A percentile compares a stretch with the other conserved stretches of the same genome.
phyloP scores from a whole-genome alignment of 2,113 vertebrate species.

The Leptocoma aspasia region DNA sequence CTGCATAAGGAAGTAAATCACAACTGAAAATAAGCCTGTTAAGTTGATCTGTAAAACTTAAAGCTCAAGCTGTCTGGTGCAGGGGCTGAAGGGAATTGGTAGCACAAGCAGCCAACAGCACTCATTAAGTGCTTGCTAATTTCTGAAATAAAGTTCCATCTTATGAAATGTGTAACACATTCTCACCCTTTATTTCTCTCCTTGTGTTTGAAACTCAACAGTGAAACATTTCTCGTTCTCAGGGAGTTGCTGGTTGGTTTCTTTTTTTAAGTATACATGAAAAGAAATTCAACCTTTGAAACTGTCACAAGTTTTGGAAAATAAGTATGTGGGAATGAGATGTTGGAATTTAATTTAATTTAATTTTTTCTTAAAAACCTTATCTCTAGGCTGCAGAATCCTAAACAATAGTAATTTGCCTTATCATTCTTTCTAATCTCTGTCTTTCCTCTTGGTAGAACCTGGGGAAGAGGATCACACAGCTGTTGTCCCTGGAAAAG shows the following conservation, averaged over 20 bases:
- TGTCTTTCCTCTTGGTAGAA: conserved; percentile 11
- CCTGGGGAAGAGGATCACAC: background rate
- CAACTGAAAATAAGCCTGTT: background rate
- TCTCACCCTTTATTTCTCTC: background rate
- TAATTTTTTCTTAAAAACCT: background rate
- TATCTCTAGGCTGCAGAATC: background rate
- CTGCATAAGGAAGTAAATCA: background rate
- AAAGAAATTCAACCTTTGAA: background rate
- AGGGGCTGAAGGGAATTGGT: background rate
- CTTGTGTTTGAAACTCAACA: background rate
- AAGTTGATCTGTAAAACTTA: background rate
- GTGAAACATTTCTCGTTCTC: background rate
- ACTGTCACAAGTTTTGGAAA: background rate
- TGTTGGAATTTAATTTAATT: background rate
- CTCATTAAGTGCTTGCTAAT: background rate
- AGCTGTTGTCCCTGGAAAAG: background rate
- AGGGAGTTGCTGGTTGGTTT: background rate
- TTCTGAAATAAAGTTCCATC: background rate
- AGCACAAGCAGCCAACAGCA: background rate
- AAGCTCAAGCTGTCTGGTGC: background rate
- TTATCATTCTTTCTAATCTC: background rate
- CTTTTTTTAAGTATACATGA: background rate
- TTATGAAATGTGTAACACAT: background rate
- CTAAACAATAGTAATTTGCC: background rate
- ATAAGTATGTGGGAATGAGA: background rate